Evolutionary conservation across 2,113 vertebrate genomes (phyloP).

Genomic region (Microcebus ravelobensis): DNA sequence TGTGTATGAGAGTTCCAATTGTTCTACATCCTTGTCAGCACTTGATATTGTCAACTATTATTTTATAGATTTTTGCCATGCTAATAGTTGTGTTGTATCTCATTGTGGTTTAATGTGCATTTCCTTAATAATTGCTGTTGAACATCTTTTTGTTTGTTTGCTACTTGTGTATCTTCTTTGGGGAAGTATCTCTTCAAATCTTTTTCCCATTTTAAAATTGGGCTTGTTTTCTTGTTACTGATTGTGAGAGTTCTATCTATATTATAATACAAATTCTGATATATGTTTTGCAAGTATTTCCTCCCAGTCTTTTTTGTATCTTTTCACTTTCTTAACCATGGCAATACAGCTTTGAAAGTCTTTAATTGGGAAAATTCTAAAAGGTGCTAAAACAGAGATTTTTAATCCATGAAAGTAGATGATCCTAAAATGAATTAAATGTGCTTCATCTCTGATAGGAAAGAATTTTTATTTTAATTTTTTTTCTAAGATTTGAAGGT

Average conservation of each 20-base stretch:
- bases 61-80: neutral
- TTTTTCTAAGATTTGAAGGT: slow-evolving; percentile 15
- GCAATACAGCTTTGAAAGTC: neutral
- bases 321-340: neutral
- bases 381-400: neutral
- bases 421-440: neutral
- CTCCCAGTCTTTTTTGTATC: neutral
- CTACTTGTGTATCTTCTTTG: neutral
- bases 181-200: neutral
- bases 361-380: neutral
- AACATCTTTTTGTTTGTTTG: neutral
- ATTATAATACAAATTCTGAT: neutral
- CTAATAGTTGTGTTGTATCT: neutral
- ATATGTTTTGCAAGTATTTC: slow-evolving; percentile 13
- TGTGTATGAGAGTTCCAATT: neutral
- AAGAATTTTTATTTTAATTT: neutral
- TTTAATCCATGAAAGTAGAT: neutral
- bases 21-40: neutral
- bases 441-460: neutral
- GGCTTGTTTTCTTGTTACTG: neutral
- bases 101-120: slow-evolving; percentile 22
- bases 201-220: neutral
- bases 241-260: slow-evolving; percentile 13
- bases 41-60: neutral
- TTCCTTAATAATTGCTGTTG: neutral